Evolutionary conservation across 64 coral and sea anemone genomes (phyloP).

Genomic region (Actinia tenebrosa): DNA sequence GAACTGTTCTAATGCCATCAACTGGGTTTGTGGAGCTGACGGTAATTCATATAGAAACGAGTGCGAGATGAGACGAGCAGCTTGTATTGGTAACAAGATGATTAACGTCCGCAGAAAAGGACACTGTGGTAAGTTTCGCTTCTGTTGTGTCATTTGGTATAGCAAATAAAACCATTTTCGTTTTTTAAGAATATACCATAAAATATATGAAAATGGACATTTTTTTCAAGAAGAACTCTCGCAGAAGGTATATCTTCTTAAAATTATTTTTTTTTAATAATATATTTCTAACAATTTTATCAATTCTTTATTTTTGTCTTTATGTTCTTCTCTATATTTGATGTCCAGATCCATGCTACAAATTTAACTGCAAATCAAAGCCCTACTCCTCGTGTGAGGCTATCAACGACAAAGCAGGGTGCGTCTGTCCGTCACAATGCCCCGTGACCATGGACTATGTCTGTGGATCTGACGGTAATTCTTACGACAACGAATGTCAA

Average conservation of each 20-base stretch:
- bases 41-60: conserved; percentile 12
- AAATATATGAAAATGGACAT: too few species aligned
- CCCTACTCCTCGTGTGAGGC: conserved; percentile 12
- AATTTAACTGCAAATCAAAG: background rate
- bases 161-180: too few species aligned
- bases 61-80: conserved; percentile 8
- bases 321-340: background rate
- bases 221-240: too few species aligned
- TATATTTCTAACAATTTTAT: too few species aligned
- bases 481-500: conserved; percentile 31
- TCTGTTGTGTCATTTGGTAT: too few species aligned
- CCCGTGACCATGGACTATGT: background rate
- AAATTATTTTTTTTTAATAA: too few species aligned
- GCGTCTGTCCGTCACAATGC: conserved; percentile 12
- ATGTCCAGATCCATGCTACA: conserved; percentile 13
- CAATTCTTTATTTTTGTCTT: too few species aligned
- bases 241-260: too few species aligned
- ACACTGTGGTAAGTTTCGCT: background rate
- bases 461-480: conserved; percentile 47
- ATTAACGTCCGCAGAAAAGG: background rate
- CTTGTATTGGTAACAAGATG: conserved; percentile 10
- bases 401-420: conserved; percentile 9
- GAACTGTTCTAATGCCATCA: background rate
- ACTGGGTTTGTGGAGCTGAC: conserved; percentile 24
- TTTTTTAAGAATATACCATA: too few species aligned